Base-by-base conservation (phyloP, 2,797 vertebrate genomes). In the Sternarchorhynchus goeldii region DNA sequence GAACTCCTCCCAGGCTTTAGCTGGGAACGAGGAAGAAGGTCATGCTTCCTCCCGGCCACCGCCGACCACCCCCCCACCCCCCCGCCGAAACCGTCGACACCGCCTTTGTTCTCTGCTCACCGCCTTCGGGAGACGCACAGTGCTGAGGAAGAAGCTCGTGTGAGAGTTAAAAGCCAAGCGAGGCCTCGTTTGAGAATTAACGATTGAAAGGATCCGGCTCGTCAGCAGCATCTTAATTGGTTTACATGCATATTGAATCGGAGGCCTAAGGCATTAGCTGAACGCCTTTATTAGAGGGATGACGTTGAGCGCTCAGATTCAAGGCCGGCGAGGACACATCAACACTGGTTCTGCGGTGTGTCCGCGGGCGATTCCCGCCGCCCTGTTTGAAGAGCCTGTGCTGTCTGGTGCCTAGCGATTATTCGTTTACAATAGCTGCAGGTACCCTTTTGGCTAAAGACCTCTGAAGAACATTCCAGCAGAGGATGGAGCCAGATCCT, bases 191-290 rank as follows among this genome's bases (percentile, higher is more conserved):
- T 39, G 53, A 64, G 80, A 78, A 76, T 57, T 41, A 76, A 70
- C 17, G 41, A 77, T 72, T 25, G 39, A 60, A 79, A 76, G 75
- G 71, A 74, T 39, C 73, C 69, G 36, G 60, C 72, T 63, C 78
- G 59, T 77, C 79, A 79, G 50, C 53, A n/a, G 25, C 53, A 6
- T 59, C n/a, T 76, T 81, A 83, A 85, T 79, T 85, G 79, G 73
- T 81, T 83, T 83, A 81, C 79, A 79, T 83, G 73, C 60, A 66
- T 20, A 81, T 78, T 81, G 62, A 81, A 83, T 17, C 8, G 21
- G 64, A 53, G 67, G 69, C 59, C 79, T 71, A 20, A 64, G 75
- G 83, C 79, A 65, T 71, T 76, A 6, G n/a, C 79, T 78, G 41
- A 76, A 75, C 59, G 59, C 65, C 76, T 84, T 82, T 77, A 81